Evolutionary conservation across 1,140 invertebrate species (phyloP), one percentile per base, ranked within the genome.

Genomic region (Berghia stephanieae): DNA sequence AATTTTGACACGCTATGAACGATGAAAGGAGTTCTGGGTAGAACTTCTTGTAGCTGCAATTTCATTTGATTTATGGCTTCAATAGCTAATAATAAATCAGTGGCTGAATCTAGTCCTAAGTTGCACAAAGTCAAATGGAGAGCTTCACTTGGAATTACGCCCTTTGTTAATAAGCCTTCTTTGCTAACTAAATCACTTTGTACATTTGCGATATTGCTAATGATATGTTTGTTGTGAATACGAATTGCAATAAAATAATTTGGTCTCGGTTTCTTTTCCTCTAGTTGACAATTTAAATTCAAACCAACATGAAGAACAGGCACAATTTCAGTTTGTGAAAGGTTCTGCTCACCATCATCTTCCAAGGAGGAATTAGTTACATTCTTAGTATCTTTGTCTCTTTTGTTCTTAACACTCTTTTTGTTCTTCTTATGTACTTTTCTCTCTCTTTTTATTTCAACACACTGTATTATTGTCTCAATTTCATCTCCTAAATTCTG

Each of bases 1-100:
- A 68, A 68, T 38, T 68, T 27, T 10, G 66, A 68, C 34, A 68
- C 40, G 38, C 66, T 24, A 68, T 68, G 18, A 68, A 68, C 40
- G 40, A 68, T 8, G 8, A 68, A 13, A 40, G 18, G 18, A 16
- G 18, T 68, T 10, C 5, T 5, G 13, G 66, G 27, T 10, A 34
- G 66, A 34, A 34, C 4, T 40, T 10, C 10, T 5, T 68, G 18
- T 5, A 68, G 34, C 18, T 38, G 10, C 40, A 18, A 24, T 40
- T 68, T 68, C 66, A 68, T 68, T 34, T 34, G 4, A 36, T 40
- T 38, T 13, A 68, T 18, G 36, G 34, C 18, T 16, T 68, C 13
- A 68, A 68, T 24, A 24, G 31, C 34, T 5, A 36, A 5, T n/a
- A 16, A 10, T 13, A 68, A 13, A 38, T 16, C 66, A 10, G 34